Conservation (phyloP, 2,888 invertebrate species). For the Parnassius orleans region DNA sequence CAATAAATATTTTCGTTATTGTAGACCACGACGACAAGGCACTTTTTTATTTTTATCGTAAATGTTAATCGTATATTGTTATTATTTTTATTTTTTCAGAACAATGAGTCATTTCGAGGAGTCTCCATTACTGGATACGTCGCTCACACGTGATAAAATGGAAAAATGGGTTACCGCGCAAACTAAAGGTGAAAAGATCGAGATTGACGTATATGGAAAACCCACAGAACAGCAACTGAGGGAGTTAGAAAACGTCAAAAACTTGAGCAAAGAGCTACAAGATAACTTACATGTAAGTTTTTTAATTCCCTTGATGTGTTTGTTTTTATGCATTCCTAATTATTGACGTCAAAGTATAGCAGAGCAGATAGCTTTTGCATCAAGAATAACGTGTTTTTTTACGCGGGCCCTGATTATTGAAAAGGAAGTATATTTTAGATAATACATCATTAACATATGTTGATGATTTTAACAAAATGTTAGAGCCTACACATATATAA, state of each 20-base stretch:
- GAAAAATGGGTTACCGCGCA: conserved; percentile 58
- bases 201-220: conserved; percentile 65
- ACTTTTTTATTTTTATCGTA: too few relatives aligned
- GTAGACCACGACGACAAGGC: too few relatives aligned
- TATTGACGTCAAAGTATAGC: background rate
- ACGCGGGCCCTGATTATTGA: too few relatives aligned
- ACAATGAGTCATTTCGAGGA: conserved; percentile 54
- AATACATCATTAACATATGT: too few relatives aligned
- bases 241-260: conserved; percentile 66
- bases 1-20: too few relatives aligned
- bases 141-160: conserved; percentile 54
- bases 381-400: background rate
- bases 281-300: conserved; percentile 60
- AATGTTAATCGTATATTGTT: background rate
- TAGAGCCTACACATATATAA: too few relatives aligned
- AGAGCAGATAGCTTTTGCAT: background rate
- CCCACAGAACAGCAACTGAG: conserved; percentile 56
- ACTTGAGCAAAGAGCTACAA: conserved; percentile 65
- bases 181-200: conserved; percentile 47
- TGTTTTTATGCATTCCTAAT: background rate
- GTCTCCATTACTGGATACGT: conserved; percentile 44
- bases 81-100: conserved; percentile 31
- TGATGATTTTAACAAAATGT: too few relatives aligned
- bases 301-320: background rate
- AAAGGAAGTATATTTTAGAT: too few relatives aligned